These are phyloP conservation scores for Rhopalosiphum maidis DNA, from an alignment of 1,140 invertebrate genomes.

Conservation along the genomic window DNA sequence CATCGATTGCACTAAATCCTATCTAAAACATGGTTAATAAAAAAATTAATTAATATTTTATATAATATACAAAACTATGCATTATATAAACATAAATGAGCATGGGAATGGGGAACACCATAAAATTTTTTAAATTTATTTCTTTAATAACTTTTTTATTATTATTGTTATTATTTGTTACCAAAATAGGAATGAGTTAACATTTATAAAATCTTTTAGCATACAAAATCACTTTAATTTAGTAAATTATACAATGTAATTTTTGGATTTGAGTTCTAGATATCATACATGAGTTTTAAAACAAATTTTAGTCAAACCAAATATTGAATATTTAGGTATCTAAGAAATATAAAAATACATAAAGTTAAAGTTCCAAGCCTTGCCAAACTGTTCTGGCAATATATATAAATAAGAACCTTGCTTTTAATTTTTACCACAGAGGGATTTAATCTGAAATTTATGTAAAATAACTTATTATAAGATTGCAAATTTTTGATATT, in stretches of 20 bases:
- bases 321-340: too few relatives aligned
- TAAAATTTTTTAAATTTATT: too few relatives aligned
- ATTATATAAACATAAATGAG: not conserved
- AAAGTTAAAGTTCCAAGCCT: not conserved
- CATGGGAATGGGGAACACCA: not conserved
- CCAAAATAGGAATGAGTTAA: too few relatives aligned
- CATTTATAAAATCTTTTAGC: too few relatives aligned
- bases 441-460: not conserved
- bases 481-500: not conserved
- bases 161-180: too few relatives aligned
- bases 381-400: not conserved
- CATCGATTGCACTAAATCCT: conserved; percentile 95
- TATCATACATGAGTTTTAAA: too few relatives aligned
- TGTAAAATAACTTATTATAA: not conserved
- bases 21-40: conserved; percentile 70
- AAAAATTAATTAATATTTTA: not conserved
- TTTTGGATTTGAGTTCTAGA: too few relatives aligned
- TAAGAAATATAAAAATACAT: not conserved
- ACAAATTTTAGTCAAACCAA: too few relatives aligned
- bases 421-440: not conserved
- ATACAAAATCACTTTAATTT: too few relatives aligned
- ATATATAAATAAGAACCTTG: not conserved
- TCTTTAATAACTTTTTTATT: too few relatives aligned
- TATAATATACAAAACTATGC: not conserved
- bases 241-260: too few relatives aligned